Percentiles rank a stretch among this genome's conserved stretches.
Evolutionary conservation across 1,140 invertebrate genomes (phyloP).

Genomic region (Lasaia peninsularis): DNA sequence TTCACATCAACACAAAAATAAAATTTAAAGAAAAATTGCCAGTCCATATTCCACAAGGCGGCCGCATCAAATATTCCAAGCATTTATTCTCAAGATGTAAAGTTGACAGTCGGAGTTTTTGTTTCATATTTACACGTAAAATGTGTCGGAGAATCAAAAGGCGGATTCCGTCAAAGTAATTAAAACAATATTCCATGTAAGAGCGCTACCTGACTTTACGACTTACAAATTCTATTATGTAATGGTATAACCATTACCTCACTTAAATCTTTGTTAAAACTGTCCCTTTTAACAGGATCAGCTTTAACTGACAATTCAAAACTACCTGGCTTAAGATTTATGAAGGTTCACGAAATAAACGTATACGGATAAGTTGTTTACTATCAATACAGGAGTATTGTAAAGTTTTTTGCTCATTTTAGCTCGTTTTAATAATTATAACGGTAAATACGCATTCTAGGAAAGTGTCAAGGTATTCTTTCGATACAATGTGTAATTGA

Average conservation of each 20-base stretch:
- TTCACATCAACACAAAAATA: not conserved
- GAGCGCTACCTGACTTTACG: constrained; percentile 51
- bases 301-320: constrained; percentile 44
- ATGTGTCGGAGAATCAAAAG: constrained; percentile 48
- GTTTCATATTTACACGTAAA: constrained; percentile 35
- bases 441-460: constrained; percentile 1
- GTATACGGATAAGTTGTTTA: constrained; percentile 27
- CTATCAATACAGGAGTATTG: constrained; percentile 10
- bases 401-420: constrained; percentile 1
- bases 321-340: constrained; percentile 51
- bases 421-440: constrained; percentile 14
- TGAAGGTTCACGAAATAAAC: constrained; percentile 22
- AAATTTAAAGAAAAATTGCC: not conserved
- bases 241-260: constrained; percentile 46
- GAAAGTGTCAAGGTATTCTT: not conserved
- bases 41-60: constrained; percentile 4
- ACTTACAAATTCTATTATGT: constrained; percentile 13
- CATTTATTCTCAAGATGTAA: constrained; percentile 1
- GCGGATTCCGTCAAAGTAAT: constrained; percentile 57
- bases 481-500: no score
- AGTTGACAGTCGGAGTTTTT: constrained; percentile 34
- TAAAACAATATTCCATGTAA: constrained; percentile 55
- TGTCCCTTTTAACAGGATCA: constrained; percentile 54
- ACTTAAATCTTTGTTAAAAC: constrained; percentile 47
- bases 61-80: not conserved